phyloP scores from a whole-genome alignment of 2,888 invertebrate genomes.

The Stenodera caucasica region DNA sequence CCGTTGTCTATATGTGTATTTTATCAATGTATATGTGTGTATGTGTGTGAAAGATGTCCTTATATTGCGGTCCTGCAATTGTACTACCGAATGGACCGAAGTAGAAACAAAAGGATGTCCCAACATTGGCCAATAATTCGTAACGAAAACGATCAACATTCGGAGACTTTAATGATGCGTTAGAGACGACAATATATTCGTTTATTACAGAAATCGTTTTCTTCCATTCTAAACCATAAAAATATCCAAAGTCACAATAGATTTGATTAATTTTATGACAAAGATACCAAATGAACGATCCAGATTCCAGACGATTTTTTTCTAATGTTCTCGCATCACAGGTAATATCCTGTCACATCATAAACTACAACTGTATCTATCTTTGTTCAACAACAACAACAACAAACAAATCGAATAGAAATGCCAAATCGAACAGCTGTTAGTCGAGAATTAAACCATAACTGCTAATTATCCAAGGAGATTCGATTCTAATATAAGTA shows the following conservation, averaged over 20 bases:
- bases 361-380: slow-evolving; percentile 38
- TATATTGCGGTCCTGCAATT: slow-evolving; percentile 35
- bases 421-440: neutral
- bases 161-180: slow-evolving; percentile 29
- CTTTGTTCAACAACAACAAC: slow-evolving; percentile 8
- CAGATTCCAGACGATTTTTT: slow-evolving; percentile 50
- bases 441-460: neutral
- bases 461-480: neutral
- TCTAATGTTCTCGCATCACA: slow-evolving; percentile 45
- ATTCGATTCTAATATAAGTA: too few species aligned
- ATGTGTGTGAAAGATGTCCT: slow-evolving; percentile 30
- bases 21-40: neutral
- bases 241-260: neutral
- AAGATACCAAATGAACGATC: slow-evolving; percentile 40
- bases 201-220: too few species aligned
- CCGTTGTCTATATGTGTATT: slow-evolving; percentile 8
- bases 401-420: neutral
- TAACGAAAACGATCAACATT: slow-evolving; percentile 10
- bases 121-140: slow-evolving; percentile 32
- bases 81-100: slow-evolving; percentile 23
- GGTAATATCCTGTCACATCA: slow-evolving; percentile 51
- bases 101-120: slow-evolving; percentile 35
- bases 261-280: too few species aligned
- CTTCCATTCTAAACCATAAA: too few species aligned
- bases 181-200: too few species aligned